Evolutionary conservation across 2,113 vertebrate species (phyloP).

Genomic region (Orycteropus afer): DNA sequence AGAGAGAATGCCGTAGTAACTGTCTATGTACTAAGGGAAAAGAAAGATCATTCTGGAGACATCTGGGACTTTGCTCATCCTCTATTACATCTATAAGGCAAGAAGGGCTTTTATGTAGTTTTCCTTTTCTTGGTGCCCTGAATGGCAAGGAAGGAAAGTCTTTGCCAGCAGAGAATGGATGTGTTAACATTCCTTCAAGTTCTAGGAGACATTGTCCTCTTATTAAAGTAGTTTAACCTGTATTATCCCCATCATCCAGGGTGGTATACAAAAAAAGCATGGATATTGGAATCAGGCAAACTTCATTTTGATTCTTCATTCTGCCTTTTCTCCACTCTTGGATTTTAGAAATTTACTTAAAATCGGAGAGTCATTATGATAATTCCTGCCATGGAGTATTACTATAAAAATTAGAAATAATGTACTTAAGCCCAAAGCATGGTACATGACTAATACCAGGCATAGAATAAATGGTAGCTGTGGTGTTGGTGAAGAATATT

Average conservation of each 20-base stretch:
- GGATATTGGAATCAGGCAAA: neutral
- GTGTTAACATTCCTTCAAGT: neutral
- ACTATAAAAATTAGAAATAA: constrained; percentile 4
- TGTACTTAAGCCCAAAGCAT: neutral
- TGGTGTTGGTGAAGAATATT: no score
- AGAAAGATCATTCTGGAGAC: neutral
- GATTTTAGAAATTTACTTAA: neutral
- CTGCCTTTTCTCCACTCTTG: neutral
- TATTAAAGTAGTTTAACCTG: neutral
- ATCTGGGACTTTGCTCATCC: neutral
- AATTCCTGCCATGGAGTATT: neutral
- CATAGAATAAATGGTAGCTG: neutral
- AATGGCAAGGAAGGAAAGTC: neutral
- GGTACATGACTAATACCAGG: neutral
- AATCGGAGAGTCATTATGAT: neutral
- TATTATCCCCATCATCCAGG: neutral
- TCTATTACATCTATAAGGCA: neutral
- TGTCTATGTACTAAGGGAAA: neutral
- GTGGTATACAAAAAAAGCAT: neutral
- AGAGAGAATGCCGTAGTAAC: neutral
- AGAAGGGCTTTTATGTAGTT: neutral
- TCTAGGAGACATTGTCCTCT: neutral
- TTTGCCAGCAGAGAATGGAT: neutral
- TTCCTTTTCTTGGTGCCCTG: neutral
- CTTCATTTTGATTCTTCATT: neutral